Percentiles rank a stretch among this genome's conserved stretches.
Evolutionary conservation across 1,140 invertebrate species (phyloP).

Genomic region (Lucilia cuprina): DNA sequence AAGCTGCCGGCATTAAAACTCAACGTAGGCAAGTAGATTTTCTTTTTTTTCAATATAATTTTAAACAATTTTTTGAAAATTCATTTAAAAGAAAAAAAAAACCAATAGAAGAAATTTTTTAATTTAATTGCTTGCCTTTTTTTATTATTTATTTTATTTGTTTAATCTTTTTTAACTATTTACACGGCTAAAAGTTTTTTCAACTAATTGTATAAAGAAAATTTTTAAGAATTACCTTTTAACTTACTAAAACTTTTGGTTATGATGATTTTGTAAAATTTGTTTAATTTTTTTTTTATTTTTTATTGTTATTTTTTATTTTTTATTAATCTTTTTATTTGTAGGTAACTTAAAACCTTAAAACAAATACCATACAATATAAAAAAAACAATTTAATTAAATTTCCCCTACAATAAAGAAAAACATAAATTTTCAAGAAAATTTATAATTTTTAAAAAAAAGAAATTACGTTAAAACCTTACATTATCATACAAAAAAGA

Average conservation of each 20-base stretch:
- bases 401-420: constrained; percentile 41
- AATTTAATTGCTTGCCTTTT: constrained; percentile 2
- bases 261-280: constrained; percentile 13
- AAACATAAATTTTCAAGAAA: background rate
- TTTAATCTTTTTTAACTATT: background rate
- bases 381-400: constrained; percentile 41
- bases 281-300: constrained; percentile 38
- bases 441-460: constrained; percentile 16
- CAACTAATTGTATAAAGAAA: background rate
- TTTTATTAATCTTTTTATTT: constrained; percentile 53
- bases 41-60: background rate
- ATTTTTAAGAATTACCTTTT: constrained; percentile 16
- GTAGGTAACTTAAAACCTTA: constrained; percentile 63
- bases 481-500: background rate
- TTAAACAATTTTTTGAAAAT: background rate
- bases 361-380: background rate
- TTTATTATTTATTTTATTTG: background rate
- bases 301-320: constrained; percentile 59
- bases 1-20: constrained; percentile 49
- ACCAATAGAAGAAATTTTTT: background rate
- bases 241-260: constrained; percentile 4
- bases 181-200: background rate
- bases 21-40: constrained; percentile 51
- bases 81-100: background rate
- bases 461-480: constrained; percentile 11